Evolutionary conservation across 1,140 invertebrate species (phyloP).

Genomic region (Zaprionus vittiger): DNA sequence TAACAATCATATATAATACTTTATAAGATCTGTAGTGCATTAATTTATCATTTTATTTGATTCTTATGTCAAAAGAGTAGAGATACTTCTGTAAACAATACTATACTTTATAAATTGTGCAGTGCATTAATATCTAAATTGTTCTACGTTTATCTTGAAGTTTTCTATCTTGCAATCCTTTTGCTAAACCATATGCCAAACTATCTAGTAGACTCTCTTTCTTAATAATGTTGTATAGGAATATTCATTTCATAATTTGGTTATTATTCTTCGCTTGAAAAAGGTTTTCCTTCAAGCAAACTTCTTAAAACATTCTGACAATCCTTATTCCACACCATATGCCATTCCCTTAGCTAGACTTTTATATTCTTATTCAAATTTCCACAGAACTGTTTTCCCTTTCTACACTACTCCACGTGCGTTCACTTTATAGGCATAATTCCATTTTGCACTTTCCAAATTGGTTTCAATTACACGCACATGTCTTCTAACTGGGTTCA

Average conservation of each 20-base stretch:
- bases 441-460: neutral
- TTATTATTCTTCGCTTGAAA: neutral
- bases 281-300: neutral
- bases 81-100: too few species aligned
- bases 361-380: neutral
- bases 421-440: neutral
- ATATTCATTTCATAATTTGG: too few species aligned
- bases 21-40: neutral
- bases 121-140: too few species aligned
- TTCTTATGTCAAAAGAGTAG: too few species aligned
- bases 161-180: too few species aligned
- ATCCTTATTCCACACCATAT: neutral
- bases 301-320: neutral
- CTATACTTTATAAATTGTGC: neutral
- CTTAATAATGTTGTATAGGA: too few species aligned
- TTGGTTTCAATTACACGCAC: constrained; percentile 3
- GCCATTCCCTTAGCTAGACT: neutral
- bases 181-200: too few species aligned
- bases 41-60: too few species aligned
- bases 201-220: too few species aligned
- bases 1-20: too few species aligned
- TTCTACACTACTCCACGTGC: neutral
- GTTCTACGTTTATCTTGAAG: too few species aligned
- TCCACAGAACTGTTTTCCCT: neutral
- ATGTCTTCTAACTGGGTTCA: neutral